These are phyloP conservation scores for Drosophila peninsularis DNA, from an alignment of 2,888 invertebrate species.

Conservation along the genomic window DNA sequence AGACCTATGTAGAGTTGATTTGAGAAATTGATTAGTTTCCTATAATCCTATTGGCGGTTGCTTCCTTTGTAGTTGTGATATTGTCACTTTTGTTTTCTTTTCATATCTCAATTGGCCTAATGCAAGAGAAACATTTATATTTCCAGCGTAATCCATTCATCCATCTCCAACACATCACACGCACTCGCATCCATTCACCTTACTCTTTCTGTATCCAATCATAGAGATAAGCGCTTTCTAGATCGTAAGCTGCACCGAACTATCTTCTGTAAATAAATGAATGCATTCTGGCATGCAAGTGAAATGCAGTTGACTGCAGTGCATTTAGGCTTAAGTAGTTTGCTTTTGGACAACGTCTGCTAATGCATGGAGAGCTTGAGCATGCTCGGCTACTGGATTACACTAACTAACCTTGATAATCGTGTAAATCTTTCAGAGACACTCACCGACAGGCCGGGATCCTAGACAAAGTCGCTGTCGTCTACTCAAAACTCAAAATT, in stretches of 20 bases:
- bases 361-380: constrained; percentile 54
- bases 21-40: neutral
- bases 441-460: constrained; percentile 57
- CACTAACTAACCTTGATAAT: constrained; percentile 35
- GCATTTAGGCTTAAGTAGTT: constrained; percentile 7
- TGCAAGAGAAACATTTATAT: constrained; percentile 1
- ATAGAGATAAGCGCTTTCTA: constrained; percentile 41
- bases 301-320: constrained; percentile 8
- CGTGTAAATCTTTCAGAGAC: constrained; percentile 65
- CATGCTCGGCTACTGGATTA: constrained; percentile 8
- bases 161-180: neutral
- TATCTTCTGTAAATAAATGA: constrained; percentile 59
- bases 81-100: constrained; percentile 1
- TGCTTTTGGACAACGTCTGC: constrained; percentile 5
- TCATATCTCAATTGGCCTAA: neutral
- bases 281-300: constrained; percentile 16
- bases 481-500: constrained; percentile 74
- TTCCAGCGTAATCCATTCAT: constrained; percentile 16
- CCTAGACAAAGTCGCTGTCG: constrained; percentile 65
- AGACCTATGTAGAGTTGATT: too few species aligned
- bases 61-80: constrained; percentile 2
- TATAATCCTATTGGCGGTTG: neutral
- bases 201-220: constrained; percentile 4
- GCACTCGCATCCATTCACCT: constrained; percentile 12
- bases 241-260: constrained; percentile 33